Base-by-base conservation (phyloP, 53 echinoderm and acorn worm species). In the Glandiceps talaboti region DNA sequence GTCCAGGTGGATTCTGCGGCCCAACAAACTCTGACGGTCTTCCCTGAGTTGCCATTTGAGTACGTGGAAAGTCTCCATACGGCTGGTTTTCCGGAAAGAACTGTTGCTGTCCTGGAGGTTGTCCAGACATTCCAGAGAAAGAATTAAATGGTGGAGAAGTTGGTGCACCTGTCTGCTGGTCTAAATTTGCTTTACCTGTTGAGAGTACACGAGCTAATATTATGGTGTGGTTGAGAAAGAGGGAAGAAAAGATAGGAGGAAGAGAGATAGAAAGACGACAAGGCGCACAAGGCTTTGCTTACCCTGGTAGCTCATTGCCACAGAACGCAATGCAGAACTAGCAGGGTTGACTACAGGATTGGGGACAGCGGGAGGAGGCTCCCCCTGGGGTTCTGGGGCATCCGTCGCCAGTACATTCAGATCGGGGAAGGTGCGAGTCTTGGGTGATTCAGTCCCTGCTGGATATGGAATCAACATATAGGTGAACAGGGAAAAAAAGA, bases 281-380 rank as follows among this genome's bases (percentile, higher is more conserved):
- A 45, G 64, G 64, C 64, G 64, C 64, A 45, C 64, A 45, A 45
- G 64, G 64, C 64, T 45, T 45, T 45, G 64, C 64, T 45, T 45
- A 45, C 64, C 64, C 64, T 45, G 64, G 64, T 45, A 45, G 64
- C 64, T 45, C 64, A 45, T 45, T 45, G 64, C 64, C 64, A 45
- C 64, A 12, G 64, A 45, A 45, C 64, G 64, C 64, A 45, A 45
- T 45, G 64, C 64, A 45, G 64, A 45, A 45, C 64, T 45, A 45
- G 64, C 64, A 45, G 64, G 64, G 64, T 45, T 45, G 64, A 45
- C 64, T 45, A 45, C 64, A 45, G 64, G 64, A 45, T 45, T 45
- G 6, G 64, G 64, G 64, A 45, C 64, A 45, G 64, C 64, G 64
- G 64, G 64, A 45, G 64, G 64, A 45, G 64, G 64, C 64, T 45